Evolutionary conservation across 2,797 vertebrate species (phyloP).

Genomic region (Hafferia zeledoni): DNA sequence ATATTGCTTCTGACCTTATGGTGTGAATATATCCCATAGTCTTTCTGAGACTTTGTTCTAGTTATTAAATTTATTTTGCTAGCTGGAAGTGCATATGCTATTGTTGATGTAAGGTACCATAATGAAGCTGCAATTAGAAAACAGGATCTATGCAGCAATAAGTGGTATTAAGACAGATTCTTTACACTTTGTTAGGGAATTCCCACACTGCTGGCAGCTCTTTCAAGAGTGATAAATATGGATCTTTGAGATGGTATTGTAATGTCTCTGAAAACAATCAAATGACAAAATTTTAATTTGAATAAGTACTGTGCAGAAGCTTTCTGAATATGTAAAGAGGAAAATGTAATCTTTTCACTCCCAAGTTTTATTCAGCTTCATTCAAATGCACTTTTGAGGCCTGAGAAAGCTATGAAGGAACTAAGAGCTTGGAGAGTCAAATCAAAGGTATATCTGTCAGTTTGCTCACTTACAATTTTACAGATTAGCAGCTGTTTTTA

Average conservation of each 20-base stretch:
- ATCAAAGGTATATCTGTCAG: not conserved
- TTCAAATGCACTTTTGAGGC: not conserved
- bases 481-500: not conserved
- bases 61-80: not conserved
- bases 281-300: not conserved
- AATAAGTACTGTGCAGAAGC: not conserved
- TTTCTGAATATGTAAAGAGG: not conserved
- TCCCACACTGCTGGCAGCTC: not conserved
- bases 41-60: not conserved
- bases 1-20: not conserved
- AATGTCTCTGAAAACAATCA: not conserved
- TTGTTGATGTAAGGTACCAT: not conserved
- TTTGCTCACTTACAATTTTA: not conserved
- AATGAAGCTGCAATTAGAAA: not conserved
- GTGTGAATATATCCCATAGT: not conserved
- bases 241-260: not conserved
- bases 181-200: not conserved
- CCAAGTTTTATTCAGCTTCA: not conserved
- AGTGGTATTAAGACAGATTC: not conserved
- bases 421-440: not conserved
- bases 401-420: not conserved
- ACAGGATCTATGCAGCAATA: not conserved
- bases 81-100: not conserved
- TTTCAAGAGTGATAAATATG: not conserved
- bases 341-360: not conserved